phyloP scores from a whole-genome alignment of 2,113 vertebrate genomes.

The Pristiophorus japonicus region DNA sequence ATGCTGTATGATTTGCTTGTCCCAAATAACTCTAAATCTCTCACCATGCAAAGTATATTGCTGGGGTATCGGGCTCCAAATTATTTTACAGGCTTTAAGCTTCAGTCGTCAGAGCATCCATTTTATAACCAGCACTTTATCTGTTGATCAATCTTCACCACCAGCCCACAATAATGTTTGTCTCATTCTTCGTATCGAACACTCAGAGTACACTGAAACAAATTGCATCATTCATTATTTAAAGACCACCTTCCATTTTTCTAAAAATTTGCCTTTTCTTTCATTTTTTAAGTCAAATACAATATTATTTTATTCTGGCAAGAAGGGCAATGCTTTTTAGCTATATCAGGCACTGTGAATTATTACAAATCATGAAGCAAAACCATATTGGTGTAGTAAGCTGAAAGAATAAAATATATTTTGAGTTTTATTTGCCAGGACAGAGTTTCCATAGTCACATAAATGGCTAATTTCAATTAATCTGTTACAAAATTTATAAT shows the following conservation, averaged over 20 bases:
- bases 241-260: not conserved
- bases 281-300: not conserved
- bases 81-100: not conserved
- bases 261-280: not conserved
- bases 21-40: not conserved
- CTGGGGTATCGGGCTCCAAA: not conserved
- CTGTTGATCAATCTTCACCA: not conserved
- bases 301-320: not conserved
- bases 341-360: not conserved
- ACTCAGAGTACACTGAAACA: not conserved
- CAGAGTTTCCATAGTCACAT: not conserved
- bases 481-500: not conserved
- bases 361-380: not conserved
- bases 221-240: not conserved
- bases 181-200: not conserved
- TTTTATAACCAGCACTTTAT: not conserved
- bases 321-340: not conserved
- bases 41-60: not conserved
- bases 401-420: not conserved
- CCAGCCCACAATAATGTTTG: not conserved
- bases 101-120: not conserved
- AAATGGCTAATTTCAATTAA: not conserved
- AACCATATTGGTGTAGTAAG: not conserved
- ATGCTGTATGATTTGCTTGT: not conserved
- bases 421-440: not conserved